A percentile compares a stretch with the other conserved stretches of the same genome.
Conservation (phyloP, 2,797 vertebrate genomes). For the Eurystomus glaucurus region DNA sequence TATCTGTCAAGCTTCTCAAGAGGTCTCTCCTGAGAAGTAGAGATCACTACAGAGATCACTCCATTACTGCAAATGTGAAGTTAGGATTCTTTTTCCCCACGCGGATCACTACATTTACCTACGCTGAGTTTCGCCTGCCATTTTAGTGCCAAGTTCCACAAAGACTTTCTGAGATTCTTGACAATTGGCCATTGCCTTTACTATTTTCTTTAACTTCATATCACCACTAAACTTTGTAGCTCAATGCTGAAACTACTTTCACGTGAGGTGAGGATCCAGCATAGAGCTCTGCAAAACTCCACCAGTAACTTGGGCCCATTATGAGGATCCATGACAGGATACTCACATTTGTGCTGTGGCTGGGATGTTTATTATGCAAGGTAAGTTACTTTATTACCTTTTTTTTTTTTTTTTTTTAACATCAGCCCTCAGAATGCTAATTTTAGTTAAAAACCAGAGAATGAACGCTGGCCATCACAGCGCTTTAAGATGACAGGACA, state of each 20-base stretch:
- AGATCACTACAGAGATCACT: background rate
- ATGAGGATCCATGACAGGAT: background rate
- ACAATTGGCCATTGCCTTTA: background rate
- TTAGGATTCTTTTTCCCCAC: background rate
- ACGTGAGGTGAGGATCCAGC: background rate
- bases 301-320: rapidly evolving
- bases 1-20: background rate
- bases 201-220: background rate
- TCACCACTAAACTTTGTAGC: background rate
- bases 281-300: background rate
- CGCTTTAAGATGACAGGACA: constrained; percentile 2
- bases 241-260: background rate
- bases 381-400: background rate
- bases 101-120: background rate
- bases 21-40: background rate
- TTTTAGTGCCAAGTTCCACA: background rate
- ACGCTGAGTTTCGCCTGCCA: background rate
- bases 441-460: background rate
- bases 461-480: background rate
- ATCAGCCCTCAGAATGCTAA: background rate
- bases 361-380: background rate
- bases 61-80: background rate
- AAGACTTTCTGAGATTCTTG: background rate
- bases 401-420: background rate
- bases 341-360: background rate